phyloP scores from a whole-genome alignment of 1,140 invertebrate genomes.

The Luehdorfia chinensis region DNA sequence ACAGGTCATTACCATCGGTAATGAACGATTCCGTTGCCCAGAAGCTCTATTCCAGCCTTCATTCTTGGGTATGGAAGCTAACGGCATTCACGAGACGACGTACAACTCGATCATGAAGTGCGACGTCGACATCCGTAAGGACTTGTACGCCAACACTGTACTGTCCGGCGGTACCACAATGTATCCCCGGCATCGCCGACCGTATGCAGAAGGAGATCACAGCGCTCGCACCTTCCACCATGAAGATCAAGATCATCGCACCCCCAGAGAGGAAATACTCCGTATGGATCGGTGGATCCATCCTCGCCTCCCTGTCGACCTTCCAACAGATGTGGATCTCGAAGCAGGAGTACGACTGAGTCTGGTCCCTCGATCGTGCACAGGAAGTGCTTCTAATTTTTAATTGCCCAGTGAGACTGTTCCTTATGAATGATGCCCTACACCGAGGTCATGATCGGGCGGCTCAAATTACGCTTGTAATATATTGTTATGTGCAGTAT shows the following conservation, averaged over 20 bases:
- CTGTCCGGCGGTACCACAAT: conserved; percentile 94
- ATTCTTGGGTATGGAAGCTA: conserved; percentile 91
- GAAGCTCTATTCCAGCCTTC: conserved; percentile 95
- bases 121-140: conserved; percentile 95
- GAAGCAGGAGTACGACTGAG: conserved; percentile 92
- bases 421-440: conserved; percentile 65
- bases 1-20: conserved; percentile 95
- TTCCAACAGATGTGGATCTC: conserved; percentile 97
- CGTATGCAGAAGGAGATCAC: conserved; percentile 95
- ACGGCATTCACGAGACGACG: conserved; percentile 89
- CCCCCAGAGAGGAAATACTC: conserved; percentile 92
- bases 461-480: conserved; percentile 74
- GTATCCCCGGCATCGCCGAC: conserved; percentile 92
- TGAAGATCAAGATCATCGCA: conserved; percentile 97
- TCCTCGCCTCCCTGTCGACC: conserved; percentile 91
- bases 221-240: conserved; percentile 89
- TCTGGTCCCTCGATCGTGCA: conserved; percentile 90
- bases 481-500: conserved; percentile 72
- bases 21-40: conserved; percentile 95
- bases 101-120: conserved; percentile 97
- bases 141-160: conserved; percentile 95
- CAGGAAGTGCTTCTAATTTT: conserved; percentile 91
- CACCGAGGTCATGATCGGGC: conserved; percentile 52
- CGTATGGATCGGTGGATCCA: conserved; percentile 91
- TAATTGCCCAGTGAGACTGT: conserved; percentile 50